Percentiles rank a stretch among this genome's conserved stretches.
phyloP scores from a whole-genome alignment of 1,140 invertebrate genomes.

The Aethina tumida region DNA sequence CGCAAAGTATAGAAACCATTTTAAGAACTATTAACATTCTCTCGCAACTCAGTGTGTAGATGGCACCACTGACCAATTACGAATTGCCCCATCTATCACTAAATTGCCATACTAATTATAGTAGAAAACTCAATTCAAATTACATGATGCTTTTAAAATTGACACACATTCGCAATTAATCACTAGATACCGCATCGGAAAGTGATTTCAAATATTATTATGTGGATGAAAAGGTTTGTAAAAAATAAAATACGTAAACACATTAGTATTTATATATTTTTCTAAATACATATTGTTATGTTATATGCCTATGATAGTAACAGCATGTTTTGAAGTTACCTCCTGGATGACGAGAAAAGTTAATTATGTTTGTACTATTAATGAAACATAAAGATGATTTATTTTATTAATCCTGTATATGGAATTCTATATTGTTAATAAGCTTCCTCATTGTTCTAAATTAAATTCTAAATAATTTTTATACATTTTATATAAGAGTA shows the following conservation, averaged over 20 bases:
- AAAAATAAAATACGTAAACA: conserved; percentile 7
- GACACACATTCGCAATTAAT: not conserved
- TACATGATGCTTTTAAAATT: not conserved
- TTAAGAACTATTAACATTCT: too few relatives aligned
- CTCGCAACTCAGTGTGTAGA: too few relatives aligned
- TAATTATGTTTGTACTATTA: conserved; percentile 13
- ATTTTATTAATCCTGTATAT: not conserved
- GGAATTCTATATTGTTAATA: not conserved
- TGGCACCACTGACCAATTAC: too few relatives aligned
- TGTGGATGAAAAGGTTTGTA: conserved; percentile 6
- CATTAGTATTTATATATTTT: conserved; percentile 3
- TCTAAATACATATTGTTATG: conserved; percentile 3
- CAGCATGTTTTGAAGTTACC: conserved; percentile 1
- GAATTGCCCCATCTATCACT: not conserved
- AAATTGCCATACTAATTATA: not conserved
- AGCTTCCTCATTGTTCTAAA: conserved; percentile 1
- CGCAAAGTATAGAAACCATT: too few relatives aligned
- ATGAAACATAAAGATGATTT: conserved; percentile 7
- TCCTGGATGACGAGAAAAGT: too few relatives aligned
- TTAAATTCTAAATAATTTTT: conserved; percentile 1
- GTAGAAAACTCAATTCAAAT: not conserved
- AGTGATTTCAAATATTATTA: not conserved
- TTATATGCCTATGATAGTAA: conserved; percentile 9
- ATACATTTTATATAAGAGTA: not conserved
- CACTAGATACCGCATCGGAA: not conserved